These are phyloP conservation scores for Microctenopoma lineatum DNA, from an alignment of 2,797 vertebrate species.

Conservation along the genomic window DNA sequence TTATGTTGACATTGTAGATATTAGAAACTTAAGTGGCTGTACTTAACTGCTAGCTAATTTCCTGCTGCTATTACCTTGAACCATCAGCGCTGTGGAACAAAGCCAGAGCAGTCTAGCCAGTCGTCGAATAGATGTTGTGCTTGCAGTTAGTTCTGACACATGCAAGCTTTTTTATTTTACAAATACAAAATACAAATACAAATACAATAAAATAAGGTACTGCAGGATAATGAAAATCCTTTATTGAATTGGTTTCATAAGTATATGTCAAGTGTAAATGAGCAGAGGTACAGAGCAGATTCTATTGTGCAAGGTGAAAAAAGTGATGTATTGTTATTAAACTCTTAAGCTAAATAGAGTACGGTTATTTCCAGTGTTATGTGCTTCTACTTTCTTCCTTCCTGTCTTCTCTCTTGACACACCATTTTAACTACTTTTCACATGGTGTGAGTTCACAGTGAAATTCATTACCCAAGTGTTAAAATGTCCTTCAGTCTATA, in stretches of 20 bases:
- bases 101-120: slow-evolving; percentile 19
- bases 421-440: slow-evolving; percentile 27
- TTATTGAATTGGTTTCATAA: slow-evolving; percentile 39
- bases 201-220: slow-evolving; percentile 6
- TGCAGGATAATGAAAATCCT: slow-evolving; percentile 38
- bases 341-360: slow-evolving; percentile 17
- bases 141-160: slow-evolving; percentile 32
- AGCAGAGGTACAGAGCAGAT: neutral
- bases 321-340: slow-evolving; percentile 3
- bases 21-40: slow-evolving; percentile 51
- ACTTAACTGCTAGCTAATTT: slow-evolving; percentile 64
- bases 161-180: neutral
- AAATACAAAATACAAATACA: too few species aligned
- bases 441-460: slow-evolving; percentile 34
- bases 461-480: slow-evolving; percentile 56
- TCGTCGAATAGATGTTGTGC: slow-evolving; percentile 16
- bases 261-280: slow-evolving; percentile 18
- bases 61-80: slow-evolving; percentile 48
- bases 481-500: slow-evolving; percentile 56
- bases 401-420: slow-evolving; percentile 36
- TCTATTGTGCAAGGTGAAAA: slow-evolving; percentile 11
- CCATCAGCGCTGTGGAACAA: slow-evolving; percentile 30
- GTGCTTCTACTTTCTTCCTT: slow-evolving; percentile 25
- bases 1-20: slow-evolving; percentile 68
- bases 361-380: slow-evolving; percentile 11